Evolutionary conservation across 2,888 invertebrate genomes (phyloP), one percentile per base, ranked within the genome.

Genomic region (Syrphus vitripennis): DNA sequence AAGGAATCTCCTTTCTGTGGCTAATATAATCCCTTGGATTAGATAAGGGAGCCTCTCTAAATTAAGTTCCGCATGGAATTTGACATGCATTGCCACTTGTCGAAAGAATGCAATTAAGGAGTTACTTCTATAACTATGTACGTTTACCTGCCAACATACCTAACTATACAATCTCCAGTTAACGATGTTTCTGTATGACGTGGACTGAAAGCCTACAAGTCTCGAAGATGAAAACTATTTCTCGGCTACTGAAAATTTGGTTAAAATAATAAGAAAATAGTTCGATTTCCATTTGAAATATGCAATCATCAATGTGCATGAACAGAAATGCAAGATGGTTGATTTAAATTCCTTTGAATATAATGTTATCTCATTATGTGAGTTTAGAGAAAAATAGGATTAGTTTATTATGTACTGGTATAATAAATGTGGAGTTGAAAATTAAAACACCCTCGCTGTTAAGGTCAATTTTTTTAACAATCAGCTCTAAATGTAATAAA

Each of bases 41-140:
- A 80, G 79, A 80, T 74, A 74, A 48, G 57, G 21, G 50, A 45
- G n/a, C 21, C 67, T n/a, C 24, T 40, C 16, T 48, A 24, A 45
- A 16, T 40, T 40, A n/a, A 24, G 45, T 59, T 48, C 45, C 26
- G 53, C 31, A 31, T 42, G 55, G 57, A 55, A 74, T 74, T 55
- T 75, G 67, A 80, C 75, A 76, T 65, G 81, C 67, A 84, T 84
- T 72, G 42, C 81, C 81, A 81, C 76, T 84, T 71, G 59, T 67
- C 72, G 37, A 26, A 5, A 72, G 84, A 84, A 84, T 81, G 84
- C 84, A 81, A 84, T 81, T 84, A 81, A 55, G 55, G 9, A 61
- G 16, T n/a, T 14, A 4, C 10, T 0, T 7, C 19, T 21, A 48
- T 21, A n/a, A 10, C 10, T 34, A 34, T 16, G 7, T 21, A 21